These are phyloP conservation scores for Trisateles emortualis DNA, from an alignment of 2,888 invertebrate species.

Conservation along the genomic window DNA sequence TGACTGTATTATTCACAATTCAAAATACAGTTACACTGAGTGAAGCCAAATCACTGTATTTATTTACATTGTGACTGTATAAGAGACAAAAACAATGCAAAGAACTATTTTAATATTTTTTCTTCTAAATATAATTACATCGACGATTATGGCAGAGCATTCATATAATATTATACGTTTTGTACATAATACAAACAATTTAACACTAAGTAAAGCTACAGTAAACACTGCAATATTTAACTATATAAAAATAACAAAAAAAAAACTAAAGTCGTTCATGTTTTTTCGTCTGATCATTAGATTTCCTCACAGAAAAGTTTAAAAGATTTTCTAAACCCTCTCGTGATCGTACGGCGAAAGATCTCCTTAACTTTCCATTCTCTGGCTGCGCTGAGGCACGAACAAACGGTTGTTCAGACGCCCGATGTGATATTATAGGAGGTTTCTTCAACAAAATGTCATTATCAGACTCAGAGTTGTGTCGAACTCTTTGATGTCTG, in stretches of 20 bases:
- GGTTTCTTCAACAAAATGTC: slow-evolving; percentile 43
- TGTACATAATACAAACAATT: slow-evolving; percentile 22
- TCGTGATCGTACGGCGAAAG: slow-evolving; percentile 79
- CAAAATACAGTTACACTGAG: no score
- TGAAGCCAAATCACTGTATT: not conserved
- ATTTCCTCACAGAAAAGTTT: slow-evolving; percentile 71
- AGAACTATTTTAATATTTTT: not conserved
- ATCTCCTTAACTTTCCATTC: slow-evolving; percentile 75
- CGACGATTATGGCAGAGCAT: slow-evolving; percentile 19
- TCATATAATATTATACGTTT: slow-evolving; percentile 4
- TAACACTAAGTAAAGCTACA: slow-evolving; percentile 41
- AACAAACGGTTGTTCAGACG: slow-evolving; percentile 71
- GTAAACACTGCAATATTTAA: slow-evolving; percentile 22
- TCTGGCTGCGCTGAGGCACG: slow-evolving; percentile 64
- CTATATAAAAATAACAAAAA: slow-evolving; percentile 21
- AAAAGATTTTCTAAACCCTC: slow-evolving; percentile 80
- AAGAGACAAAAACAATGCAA: not conserved
- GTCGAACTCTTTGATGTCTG: slow-evolving; percentile 62
- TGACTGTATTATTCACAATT: no score
- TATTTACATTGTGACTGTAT: not conserved
- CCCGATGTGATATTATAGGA: slow-evolving; percentile 53
- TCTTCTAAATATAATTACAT: not conserved
- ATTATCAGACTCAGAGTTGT: slow-evolving; percentile 65
- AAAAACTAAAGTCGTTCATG: slow-evolving; percentile 55
- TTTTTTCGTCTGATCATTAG: slow-evolving; percentile 67